Percentiles rank a stretch among this genome's conserved stretches.
Evolutionary conservation across 2,888 invertebrate species (phyloP).

Genomic region (Panorpa germanica): DNA sequence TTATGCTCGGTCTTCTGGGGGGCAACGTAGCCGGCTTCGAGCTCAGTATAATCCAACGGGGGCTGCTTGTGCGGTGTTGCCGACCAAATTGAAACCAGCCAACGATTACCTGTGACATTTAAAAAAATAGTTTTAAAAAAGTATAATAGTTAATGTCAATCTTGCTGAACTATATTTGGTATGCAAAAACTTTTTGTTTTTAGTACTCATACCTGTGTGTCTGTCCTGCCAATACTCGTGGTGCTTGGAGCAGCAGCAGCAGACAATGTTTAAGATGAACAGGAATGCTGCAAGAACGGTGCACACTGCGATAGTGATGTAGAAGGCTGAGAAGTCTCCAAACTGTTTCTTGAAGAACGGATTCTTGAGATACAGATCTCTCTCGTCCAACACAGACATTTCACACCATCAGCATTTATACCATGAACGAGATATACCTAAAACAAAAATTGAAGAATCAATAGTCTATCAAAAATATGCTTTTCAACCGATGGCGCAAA

Average conservation of each 20-base stretch:
- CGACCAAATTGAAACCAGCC: slow-evolving; percentile 70
- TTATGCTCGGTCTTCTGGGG: slow-evolving; percentile 15
- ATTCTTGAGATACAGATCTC: slow-evolving; percentile 37
- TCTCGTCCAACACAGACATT: slow-evolving; percentile 46
- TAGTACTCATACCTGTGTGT: slow-evolving; percentile 41
- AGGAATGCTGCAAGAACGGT: slow-evolving; percentile 49
- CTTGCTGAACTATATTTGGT: not conserved
- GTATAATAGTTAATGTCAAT: not conserved
- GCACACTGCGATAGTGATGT: slow-evolving; percentile 62
- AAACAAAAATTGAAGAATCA: no score
- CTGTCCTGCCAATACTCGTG: slow-evolving; percentile 66
- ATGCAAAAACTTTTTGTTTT: slow-evolving; percentile 1
- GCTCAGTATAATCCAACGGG: slow-evolving; percentile 58
- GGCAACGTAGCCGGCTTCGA: slow-evolving; percentile 31
- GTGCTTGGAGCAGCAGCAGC: slow-evolving; percentile 67
- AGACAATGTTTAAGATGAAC: slow-evolving; percentile 54
- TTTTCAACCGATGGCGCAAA: no score
- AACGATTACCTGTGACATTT: slow-evolving; percentile 49
- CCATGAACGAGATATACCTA: no score
- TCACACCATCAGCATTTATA: no score
- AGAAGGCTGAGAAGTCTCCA: slow-evolving; percentile 73
- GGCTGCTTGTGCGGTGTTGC: slow-evolving; percentile 68
- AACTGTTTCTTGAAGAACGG: slow-evolving; percentile 36
- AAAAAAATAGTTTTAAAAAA: not conserved
- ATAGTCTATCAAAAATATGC: no score